Base-by-base conservation (phyloP, 2,888 invertebrate species). In the Reticulitermes lucifugus region DNA sequence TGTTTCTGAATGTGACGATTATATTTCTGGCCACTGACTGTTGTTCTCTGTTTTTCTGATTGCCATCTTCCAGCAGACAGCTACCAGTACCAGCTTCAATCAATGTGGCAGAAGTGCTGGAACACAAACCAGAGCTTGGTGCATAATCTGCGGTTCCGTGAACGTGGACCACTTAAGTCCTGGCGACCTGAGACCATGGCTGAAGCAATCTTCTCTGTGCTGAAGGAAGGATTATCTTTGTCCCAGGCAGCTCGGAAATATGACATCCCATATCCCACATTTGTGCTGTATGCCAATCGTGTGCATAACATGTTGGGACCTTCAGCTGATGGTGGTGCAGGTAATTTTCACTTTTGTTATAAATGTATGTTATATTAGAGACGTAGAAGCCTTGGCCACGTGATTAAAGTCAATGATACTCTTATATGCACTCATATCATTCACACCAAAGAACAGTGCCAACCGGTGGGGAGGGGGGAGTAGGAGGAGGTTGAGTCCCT, bases 41-140 rank as follows among this genome's bases (percentile, higher is more conserved):
- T 41, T 81, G 22, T 43, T 41, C 29, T 70, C 65, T 81, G 55
- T 35, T 80, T 5, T 80, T 80, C 29, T 79, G 71, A 51, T 86
- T 80, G 79, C 71, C 85, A 81, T 86, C 86, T 89, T 89, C 88
- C 95, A 96, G 94, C 95, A 95, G 97, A 97, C 94, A 97, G 97
- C 93, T 98, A 98, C 94, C 97, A 98, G 92, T 97, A 97, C 92
- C 97, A 98, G 91, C 92, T 98, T 91, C 98, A 98, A 91, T 97
- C 96, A 86, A 96, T 97, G 95, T 98, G 98, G 98, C 97, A 98
- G 92, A 98, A 97, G 91, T 97, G 97, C 91, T 98, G 97, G 97
- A 97, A 96, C 91, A 97, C 97, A 88, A 97, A 97, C 91, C 97
- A 97, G 91, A 96, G 96, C 89, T 93, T 97, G 89, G 96, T 97